These are phyloP conservation scores for Ericerus pela DNA, from an alignment of 1,140 invertebrate species.

Conservation along the genomic window DNA sequence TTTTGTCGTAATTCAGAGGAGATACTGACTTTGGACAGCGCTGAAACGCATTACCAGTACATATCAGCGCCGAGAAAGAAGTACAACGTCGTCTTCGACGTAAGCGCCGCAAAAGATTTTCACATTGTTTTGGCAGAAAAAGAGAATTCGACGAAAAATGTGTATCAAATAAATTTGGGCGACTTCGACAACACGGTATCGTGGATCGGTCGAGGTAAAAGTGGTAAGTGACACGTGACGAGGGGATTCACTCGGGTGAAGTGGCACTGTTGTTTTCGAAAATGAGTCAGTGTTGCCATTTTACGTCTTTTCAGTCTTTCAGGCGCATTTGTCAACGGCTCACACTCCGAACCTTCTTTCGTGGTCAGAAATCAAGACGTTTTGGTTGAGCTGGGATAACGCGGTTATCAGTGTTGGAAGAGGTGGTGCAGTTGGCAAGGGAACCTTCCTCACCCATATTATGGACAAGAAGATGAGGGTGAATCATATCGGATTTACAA, in stretches of 20 bases:
- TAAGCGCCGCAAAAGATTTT: slow-evolving; percentile 37
- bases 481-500: slow-evolving; percentile 42
- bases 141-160: slow-evolving; percentile 35
- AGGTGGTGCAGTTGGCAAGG: slow-evolving; percentile 35
- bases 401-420: slow-evolving; percentile 37
- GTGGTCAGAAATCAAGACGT: slow-evolving; percentile 36
- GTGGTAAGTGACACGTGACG: too few relatives aligned
- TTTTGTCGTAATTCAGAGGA: slow-evolving; percentile 42
- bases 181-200: slow-evolving; percentile 37
- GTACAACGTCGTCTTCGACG: slow-evolving; percentile 40
- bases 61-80: slow-evolving; percentile 41
- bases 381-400: slow-evolving; percentile 45
- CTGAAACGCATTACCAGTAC: slow-evolving; percentile 45
- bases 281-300: neutral
- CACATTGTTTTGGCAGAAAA: slow-evolving; percentile 39
- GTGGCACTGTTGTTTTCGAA: too few relatives aligned
- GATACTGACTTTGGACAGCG: slow-evolving; percentile 40
- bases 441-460: slow-evolving; percentile 38
- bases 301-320: slow-evolving; percentile 34
- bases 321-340: slow-evolving; percentile 38
- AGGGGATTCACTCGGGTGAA: too few relatives aligned
- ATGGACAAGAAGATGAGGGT: slow-evolving; percentile 40
- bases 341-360: slow-evolving; percentile 37
- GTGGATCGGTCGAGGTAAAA: slow-evolving; percentile 45
- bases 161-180: slow-evolving; percentile 42